phyloP scores from a whole-genome alignment of 2,113 vertebrate species.

The Callaeas wilsoni region DNA sequence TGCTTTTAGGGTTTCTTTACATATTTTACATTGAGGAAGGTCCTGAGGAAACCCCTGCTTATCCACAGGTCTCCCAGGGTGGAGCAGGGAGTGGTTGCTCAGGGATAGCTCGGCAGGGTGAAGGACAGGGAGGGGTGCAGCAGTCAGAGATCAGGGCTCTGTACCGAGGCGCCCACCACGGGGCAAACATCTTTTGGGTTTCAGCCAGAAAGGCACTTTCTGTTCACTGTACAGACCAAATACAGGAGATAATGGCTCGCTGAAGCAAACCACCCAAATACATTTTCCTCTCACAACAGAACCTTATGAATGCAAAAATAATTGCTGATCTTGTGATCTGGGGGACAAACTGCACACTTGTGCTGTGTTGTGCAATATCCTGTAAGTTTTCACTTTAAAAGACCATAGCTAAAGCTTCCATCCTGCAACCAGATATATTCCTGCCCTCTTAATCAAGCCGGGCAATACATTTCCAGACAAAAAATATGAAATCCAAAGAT shows the following conservation, averaged over 20 bases:
- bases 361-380: conserved; percentile 18
- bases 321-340: conserved; percentile 2
- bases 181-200: background rate
- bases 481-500: background rate
- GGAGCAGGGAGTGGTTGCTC: background rate
- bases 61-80: background rate
- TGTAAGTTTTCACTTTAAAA: background rate
- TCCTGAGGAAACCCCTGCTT: background rate
- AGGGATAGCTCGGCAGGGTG: fast-evolving
- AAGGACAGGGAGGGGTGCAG: background rate
- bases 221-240: background rate
- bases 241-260: background rate
- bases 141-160: background rate
- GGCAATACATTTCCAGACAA: background rate
- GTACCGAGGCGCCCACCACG: fast-evolving
- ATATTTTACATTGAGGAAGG: background rate
- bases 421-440: background rate
- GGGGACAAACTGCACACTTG: background rate
- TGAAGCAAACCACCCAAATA: background rate
- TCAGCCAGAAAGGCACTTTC: background rate
- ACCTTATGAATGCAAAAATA: background rate
- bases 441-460: background rate
- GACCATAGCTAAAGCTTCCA: background rate
- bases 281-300: background rate
- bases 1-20: background rate